Percentiles rank a stretch among this genome's conserved stretches.
Conservation (phyloP, 2,888 invertebrate genomes). For the Maniola hyperantus region DNA sequence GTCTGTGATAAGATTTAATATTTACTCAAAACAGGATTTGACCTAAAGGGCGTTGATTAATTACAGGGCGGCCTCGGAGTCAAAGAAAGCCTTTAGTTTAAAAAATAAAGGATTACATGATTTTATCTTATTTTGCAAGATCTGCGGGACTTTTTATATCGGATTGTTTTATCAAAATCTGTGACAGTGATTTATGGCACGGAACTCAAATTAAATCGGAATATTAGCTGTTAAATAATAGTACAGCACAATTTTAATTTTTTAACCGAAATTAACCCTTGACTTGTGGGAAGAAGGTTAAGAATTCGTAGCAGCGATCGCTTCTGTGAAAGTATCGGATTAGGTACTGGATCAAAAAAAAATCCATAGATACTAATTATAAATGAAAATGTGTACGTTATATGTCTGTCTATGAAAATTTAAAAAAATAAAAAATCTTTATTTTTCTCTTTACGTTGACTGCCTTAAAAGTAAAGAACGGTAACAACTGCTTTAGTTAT, state of each 20-base stretch:
- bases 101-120: conserved; percentile 17
- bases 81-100: conserved; percentile 17
- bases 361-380: too few relatives aligned
- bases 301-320: too few relatives aligned
- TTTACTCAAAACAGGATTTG: neutral
- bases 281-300: too few relatives aligned
- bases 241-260: neutral
- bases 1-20: conserved; percentile 1
- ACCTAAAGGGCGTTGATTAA: conserved; percentile 13
- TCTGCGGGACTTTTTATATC: conserved; percentile 6
- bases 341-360: too few relatives aligned
- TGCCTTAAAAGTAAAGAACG: too few relatives aligned
- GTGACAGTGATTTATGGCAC: conserved; percentile 14
- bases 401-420: too few relatives aligned
- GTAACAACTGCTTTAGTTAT: too few relatives aligned
- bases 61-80: conserved; percentile 11
- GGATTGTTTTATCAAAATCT: conserved; percentile 1
- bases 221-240: neutral
- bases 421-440: too few relatives aligned
- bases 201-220: conserved; percentile 4
- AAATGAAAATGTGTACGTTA: too few relatives aligned
- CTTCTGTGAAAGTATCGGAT: too few relatives aligned
- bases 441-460: too few relatives aligned
- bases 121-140: conserved; percentile 15
- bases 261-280: too few relatives aligned